These are phyloP conservation scores for Tribolium madens DNA, from an alignment of 1,140 invertebrate species.

Conservation along the genomic window DNA sequence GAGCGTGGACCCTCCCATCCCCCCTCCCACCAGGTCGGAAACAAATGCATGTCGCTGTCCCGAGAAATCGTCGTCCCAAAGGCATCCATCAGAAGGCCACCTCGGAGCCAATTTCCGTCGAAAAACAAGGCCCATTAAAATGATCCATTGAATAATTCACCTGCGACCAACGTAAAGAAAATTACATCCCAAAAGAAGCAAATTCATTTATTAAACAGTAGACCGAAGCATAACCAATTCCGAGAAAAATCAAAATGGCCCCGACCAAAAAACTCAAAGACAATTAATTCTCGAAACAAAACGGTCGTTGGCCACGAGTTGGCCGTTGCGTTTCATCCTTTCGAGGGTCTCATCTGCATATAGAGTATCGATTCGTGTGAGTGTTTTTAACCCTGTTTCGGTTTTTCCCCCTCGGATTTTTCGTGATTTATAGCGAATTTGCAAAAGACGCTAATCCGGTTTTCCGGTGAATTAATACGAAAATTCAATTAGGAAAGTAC, in stretches of 20 bases:
- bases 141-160: constrained; percentile 52
- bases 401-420: too few relatives aligned
- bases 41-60: not conserved
- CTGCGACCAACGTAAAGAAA: constrained; percentile 54
- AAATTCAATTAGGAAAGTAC: constrained; percentile 34
- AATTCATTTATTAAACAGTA: constrained; percentile 65
- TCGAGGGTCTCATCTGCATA: not conserved
- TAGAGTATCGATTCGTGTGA: not conserved
- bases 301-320: constrained; percentile 40
- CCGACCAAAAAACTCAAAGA: constrained; percentile 61
- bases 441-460: too few relatives aligned
- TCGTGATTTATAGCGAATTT: too few relatives aligned
- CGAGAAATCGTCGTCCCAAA: not conserved
- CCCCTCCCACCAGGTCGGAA: not conserved
- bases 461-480: constrained; percentile 37
- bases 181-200: constrained; percentile 67
- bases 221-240: constrained; percentile 60
- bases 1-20: not conserved
- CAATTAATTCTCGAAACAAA: constrained; percentile 63
- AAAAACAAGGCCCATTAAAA: constrained; percentile 39
- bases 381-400: too few relatives aligned
- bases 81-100: constrained; percentile 6
- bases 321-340: not conserved
- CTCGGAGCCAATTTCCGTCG: constrained; percentile 15
- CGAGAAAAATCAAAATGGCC: constrained; percentile 63